Evolutionary conservation across 2,113 vertebrate species (phyloP).

Genomic region (Coptodon rendalli): DNA sequence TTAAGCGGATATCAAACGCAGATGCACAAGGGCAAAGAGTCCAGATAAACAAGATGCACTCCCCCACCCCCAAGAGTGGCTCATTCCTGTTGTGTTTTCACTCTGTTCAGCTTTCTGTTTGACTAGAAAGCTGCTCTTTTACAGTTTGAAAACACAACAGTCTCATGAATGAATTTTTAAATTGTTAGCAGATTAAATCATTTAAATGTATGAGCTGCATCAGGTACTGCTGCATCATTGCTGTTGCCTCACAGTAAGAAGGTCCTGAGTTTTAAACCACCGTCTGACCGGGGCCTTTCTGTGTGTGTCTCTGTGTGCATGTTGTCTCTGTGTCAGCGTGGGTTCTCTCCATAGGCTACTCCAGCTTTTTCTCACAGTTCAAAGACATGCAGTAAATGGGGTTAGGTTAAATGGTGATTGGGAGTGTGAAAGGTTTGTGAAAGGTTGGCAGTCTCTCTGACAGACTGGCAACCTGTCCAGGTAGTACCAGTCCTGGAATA

Average conservation of each 20-base stretch:
- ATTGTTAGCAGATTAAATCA: not conserved
- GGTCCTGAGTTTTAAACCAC: not conserved
- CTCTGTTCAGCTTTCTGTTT: not conserved
- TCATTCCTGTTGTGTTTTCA: not conserved
- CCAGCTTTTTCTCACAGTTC: not conserved
- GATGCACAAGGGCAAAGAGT: not conserved
- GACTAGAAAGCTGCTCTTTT: not conserved
- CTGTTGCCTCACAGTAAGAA: not conserved
- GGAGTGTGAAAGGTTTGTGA: not conserved
- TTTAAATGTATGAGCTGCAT: not conserved
- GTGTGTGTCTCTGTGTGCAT: no score
- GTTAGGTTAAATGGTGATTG: not conserved
- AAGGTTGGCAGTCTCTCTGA: not conserved
- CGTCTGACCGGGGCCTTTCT: not conserved
- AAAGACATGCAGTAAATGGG: not conserved
- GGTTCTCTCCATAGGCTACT: not conserved
- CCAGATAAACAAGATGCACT: not conserved
- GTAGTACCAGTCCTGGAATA: not conserved
- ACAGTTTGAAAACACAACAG: not conserved
- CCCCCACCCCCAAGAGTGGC: not conserved
- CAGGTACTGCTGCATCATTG: not conserved
- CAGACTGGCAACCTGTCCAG: not conserved
- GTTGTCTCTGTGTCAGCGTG: not conserved
- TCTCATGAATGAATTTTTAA: not conserved
- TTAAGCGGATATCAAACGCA: not conserved